Evolutionary conservation across 1,140 invertebrate species (phyloP), one percentile per base, ranked within the genome.

Genomic region (Babylonia areolata): DNA sequence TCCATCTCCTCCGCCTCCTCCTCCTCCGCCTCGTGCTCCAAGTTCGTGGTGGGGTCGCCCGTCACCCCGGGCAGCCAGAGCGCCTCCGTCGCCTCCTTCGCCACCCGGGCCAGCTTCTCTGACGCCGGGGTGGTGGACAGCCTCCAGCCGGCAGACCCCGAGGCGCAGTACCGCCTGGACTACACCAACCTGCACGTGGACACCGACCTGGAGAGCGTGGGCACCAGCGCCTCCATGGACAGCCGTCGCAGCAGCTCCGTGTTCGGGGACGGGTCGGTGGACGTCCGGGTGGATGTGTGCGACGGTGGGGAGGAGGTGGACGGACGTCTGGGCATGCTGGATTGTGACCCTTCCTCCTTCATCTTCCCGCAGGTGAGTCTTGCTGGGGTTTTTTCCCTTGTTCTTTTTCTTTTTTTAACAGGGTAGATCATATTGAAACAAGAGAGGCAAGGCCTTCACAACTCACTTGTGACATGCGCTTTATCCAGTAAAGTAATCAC

Each of bases 181-280:
- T 93, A 93, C 85, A 91, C 91, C 33, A 90, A 90, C 78, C 85
- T 92, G 40, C 88, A 91, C 73, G 89, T 93, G 31, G 90, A 92
- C 71, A 92, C 91, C 54, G 90, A 92, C 88, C 39, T 81, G 17
- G 90, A 91, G 75, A 85, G 88, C 35, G 69, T 89, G 84, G 40
- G 78, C 88, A n/a, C 90, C 86, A 73, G 84, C 87, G 77, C 85
- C 87, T 35, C 90, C 88, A 6, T 80, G 88, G 71, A 84, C 87
- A 78, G 86, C 85, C 28, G 86, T 81, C 58, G 84, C 79, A 71
- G 84, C 78, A 81, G 73, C 35, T 87, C 85, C 40, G 40, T 69
- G 28, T 85, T 42, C 86, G 87, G 86, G 54, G 15, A 89, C 86
- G 84, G 69, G 23, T 71, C 33, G 11, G 3, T 77, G 11, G 28